Percentiles rank a stretch among this genome's conserved stretches.
These are phyloP conservation scores for Amphibalanus amphitrite DNA, from an alignment of 1,140 invertebrate genomes.

Conservation along the genomic window DNA sequence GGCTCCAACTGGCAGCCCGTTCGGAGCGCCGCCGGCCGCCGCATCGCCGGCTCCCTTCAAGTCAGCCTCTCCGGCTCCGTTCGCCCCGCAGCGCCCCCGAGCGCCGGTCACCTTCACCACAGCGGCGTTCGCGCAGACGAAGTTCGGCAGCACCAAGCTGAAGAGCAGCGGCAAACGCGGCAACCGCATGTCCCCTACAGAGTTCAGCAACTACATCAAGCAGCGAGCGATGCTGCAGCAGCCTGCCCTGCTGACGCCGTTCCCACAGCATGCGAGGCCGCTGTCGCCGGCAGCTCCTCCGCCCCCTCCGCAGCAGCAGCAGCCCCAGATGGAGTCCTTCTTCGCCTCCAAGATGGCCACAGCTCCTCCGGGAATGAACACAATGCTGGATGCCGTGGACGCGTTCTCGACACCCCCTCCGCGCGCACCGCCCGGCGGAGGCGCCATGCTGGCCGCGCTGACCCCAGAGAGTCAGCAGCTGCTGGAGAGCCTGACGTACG, in stretches of 20 bases:
- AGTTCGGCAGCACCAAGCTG: conserved; percentile 95
- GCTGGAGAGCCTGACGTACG: conserved; percentile 34
- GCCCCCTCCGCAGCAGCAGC: conserved; percentile 25
- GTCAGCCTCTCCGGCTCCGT: conserved; percentile 42
- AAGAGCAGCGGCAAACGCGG: conserved; percentile 89
- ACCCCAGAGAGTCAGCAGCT: conserved; percentile 12
- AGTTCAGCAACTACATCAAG: conserved; percentile 92
- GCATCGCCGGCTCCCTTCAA: conserved; percentile 43
- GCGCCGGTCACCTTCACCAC: conserved; percentile 73
- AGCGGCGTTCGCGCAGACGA: conserved; percentile 93
- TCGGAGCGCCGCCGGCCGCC: conserved; percentile 35
- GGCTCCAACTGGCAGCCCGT: conserved; percentile 16
- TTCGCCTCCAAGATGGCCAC: conserved; percentile 18
- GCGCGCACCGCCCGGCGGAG: conserved; percentile 16
- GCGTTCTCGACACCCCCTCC: conserved; percentile 23
- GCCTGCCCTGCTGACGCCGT: conserved; percentile 42
- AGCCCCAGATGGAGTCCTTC: conserved; percentile 17
- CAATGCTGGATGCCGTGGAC: conserved; percentile 31
- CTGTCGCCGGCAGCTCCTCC: conserved; percentile 17
- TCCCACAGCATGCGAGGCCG: conserved; percentile 23
- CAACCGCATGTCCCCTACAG: conserved; percentile 63
- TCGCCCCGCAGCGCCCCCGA: conserved; percentile 39
- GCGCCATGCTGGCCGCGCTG: conserved; percentile 13
- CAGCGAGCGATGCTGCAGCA: conserved; percentile 78
- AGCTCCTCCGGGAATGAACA: conserved; percentile 24